Percentiles rank a stretch among this genome's conserved stretches.
Conservation (phyloP, 2,888 invertebrate genomes). For the Platerodrilus igneus region DNA sequence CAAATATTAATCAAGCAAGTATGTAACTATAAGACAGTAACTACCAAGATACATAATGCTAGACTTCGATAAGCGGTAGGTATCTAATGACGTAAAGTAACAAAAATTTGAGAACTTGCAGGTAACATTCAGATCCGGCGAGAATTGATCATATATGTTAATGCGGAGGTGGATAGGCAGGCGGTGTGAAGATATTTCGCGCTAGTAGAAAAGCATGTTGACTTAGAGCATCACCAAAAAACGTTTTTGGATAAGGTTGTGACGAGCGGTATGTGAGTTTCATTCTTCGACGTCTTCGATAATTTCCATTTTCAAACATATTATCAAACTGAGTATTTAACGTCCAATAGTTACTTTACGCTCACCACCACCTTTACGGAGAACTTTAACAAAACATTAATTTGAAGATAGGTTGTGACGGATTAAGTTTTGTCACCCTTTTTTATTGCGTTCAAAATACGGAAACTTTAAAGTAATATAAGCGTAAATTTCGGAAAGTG, state of each 20-base stretch:
- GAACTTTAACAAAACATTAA: conserved; percentile 82
- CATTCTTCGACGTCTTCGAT: conserved; percentile 74
- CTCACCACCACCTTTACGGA: conserved; percentile 80
- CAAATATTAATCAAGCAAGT: no score
- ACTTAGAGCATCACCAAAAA: conserved; percentile 57
- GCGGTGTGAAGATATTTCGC: conserved; percentile 60
- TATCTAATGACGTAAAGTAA: no score
- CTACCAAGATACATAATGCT: no score
- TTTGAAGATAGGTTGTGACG: conserved; percentile 84
- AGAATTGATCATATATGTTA: no score
- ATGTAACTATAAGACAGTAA: no score
- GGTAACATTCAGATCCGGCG: no score
- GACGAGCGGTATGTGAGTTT: conserved; percentile 62
- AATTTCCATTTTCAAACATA: conserved; percentile 92
- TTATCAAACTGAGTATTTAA: conserved; percentile 76
- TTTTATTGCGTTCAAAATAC: conserved; percentile 78
- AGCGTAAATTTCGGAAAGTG: conserved; percentile 79
- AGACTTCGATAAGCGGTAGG: no score
- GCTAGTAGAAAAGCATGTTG: conserved; percentile 57
- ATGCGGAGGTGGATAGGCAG: conserved; percentile 60
- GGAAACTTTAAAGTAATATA: conserved; percentile 83
- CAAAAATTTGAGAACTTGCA: no score
- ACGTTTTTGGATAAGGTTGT: conserved; percentile 56
- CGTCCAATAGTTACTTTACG: conserved; percentile 85
- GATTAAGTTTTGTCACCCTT: conserved; percentile 91